Percentiles rank a stretch among this genome's conserved stretches.
Evolutionary conservation across 2,888 invertebrate species (phyloP).

Genomic region (Caenorhabditis japonica): DNA sequence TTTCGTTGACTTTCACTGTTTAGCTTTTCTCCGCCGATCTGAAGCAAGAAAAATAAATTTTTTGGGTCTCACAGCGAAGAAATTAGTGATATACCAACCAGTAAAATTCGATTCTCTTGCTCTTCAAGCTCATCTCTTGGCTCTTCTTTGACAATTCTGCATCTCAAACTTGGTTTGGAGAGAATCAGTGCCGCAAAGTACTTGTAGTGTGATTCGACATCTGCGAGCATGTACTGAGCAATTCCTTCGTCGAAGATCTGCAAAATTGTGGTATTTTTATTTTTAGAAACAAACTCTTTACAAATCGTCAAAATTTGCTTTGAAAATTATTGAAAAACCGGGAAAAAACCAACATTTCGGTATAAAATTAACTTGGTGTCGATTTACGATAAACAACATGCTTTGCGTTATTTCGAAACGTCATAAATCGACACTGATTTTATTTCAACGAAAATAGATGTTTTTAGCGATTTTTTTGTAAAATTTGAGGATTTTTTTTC

Average conservation of each 20-base stretch:
- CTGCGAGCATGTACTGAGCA: slow-evolving; percentile 74
- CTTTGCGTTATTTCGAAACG: too few species aligned
- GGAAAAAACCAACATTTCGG: too few species aligned
- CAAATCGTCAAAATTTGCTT: background rate
- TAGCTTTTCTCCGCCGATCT: slow-evolving; percentile 46
- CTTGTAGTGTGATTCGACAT: slow-evolving; percentile 71
- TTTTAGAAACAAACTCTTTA: too few species aligned
- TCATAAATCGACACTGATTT: too few species aligned
- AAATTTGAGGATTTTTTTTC: too few species aligned
- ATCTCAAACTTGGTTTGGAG: slow-evolving; percentile 66
- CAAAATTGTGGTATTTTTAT: slow-evolving; percentile 4
- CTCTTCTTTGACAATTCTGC: slow-evolving; percentile 65
- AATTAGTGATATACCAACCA: slow-evolving; percentile 24
- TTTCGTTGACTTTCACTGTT: slow-evolving; percentile 20
- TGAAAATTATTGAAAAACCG: too few species aligned
- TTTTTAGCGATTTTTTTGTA: too few species aligned
- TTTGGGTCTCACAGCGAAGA: background rate
- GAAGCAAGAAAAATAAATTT: too few species aligned
- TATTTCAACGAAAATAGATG: too few species aligned
- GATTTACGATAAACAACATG: too few species aligned
- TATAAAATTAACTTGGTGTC: too few species aligned
- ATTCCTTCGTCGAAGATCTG: slow-evolving; percentile 75
- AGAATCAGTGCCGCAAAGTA: slow-evolving; percentile 70
- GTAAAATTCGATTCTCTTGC: slow-evolving; percentile 54
- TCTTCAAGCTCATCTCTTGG: slow-evolving; percentile 69